Conservation (phyloP, 2,797 vertebrate genomes). For the Momotus momota region DNA sequence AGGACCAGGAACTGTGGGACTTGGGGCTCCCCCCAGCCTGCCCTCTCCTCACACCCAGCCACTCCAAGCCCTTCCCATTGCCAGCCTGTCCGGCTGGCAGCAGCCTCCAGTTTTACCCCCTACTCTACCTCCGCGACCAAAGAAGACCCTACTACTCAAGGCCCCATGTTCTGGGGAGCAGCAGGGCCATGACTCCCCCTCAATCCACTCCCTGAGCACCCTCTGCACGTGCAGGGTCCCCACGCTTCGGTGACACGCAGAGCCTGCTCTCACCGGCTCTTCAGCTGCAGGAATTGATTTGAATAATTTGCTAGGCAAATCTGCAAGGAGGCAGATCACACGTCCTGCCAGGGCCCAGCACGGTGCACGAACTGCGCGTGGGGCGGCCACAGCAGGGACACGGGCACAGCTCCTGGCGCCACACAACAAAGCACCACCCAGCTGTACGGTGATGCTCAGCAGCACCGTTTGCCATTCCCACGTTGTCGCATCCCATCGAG, state of each 20-base stretch:
- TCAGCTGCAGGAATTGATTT: not conserved
- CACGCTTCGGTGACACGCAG: fast-evolving
- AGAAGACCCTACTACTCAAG: too few relatives aligned
- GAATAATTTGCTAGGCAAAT: constrained; percentile 24
- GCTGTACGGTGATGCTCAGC: fast-evolving
- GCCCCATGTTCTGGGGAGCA: fast-evolving
- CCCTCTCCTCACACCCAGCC: not conserved
- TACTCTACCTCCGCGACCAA: not conserved
- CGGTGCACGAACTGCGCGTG: fast-evolving
- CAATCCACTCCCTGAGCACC: fast-evolving
- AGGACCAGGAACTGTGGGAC: not conserved
- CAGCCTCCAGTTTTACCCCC: not conserved
- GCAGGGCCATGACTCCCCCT: not conserved
- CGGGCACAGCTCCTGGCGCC: fast-evolving
- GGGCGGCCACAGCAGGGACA: fast-evolving
- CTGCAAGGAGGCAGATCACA: not conserved
- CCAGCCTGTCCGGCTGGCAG: not conserved
- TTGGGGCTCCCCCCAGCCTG: too few relatives aligned
- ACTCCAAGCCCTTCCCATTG: fast-evolving
- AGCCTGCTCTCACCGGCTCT: not conserved
- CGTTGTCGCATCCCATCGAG: fast-evolving
- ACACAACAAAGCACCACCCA: fast-evolving
- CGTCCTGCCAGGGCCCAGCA: fast-evolving
- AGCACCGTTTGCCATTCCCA: fast-evolving
- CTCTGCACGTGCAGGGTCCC: not conserved